Conservation (phyloP, 1,140 invertebrate species). For the Cherax quadricarinatus region DNA sequence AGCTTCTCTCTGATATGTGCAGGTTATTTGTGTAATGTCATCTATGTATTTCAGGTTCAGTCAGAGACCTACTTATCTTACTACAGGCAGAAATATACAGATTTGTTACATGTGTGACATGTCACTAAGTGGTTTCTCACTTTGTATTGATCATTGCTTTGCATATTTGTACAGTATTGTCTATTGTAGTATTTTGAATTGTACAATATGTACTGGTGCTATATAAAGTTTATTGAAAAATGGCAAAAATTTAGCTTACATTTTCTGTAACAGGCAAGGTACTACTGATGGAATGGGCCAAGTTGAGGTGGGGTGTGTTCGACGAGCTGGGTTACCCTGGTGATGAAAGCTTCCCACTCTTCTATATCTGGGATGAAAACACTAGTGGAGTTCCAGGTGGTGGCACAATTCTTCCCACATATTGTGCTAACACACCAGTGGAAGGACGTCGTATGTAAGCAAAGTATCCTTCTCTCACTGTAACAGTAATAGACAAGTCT, state of each 20-base stretch:
- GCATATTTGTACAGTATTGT: no score
- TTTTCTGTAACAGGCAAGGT: slow-evolving; percentile 73
- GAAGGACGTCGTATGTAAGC: slow-evolving; percentile 55
- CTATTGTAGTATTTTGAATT: background rate
- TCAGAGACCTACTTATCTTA: no score
- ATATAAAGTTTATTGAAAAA: background rate
- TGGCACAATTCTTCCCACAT: slow-evolving; percentile 53
- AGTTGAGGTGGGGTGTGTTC: slow-evolving; percentile 76
- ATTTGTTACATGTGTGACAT: no score
- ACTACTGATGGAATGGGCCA: slow-evolving; percentile 76
- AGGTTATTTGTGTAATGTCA: no score
- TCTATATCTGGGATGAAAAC: slow-evolving; percentile 59
- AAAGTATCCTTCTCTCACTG: background rate
- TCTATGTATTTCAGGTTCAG: no score
- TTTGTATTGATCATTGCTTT: no score
- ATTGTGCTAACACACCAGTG: slow-evolving; percentile 58
- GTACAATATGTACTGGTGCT: background rate
- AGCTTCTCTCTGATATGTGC: no score
- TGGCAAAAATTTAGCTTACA: background rate
- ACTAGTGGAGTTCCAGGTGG: background rate
- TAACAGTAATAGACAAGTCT: no score
- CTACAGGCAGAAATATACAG: no score
- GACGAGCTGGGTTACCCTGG: slow-evolving; percentile 75
- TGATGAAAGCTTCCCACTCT: slow-evolving; percentile 72
- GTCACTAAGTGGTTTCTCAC: no score